These are phyloP conservation scores for Melieria picta DNA, from an alignment of 2,888 invertebrate genomes.

Conservation along the genomic window DNA sequence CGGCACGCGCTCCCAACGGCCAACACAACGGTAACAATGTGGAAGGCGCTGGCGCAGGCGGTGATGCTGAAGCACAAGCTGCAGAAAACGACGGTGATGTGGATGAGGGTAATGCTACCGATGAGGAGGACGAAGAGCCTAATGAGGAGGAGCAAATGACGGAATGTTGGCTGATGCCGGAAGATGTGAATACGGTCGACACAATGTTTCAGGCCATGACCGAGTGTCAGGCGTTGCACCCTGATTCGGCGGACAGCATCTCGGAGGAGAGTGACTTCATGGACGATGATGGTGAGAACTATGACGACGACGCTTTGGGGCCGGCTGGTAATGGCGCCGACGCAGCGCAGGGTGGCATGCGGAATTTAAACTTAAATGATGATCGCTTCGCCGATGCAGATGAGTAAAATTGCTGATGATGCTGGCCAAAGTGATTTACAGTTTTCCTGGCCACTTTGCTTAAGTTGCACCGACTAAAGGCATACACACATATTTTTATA, in stretches of 20 bases:
- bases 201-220: slow-evolving; percentile 79
- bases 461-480: neutral
- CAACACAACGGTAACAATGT: slow-evolving; percentile 46
- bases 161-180: slow-evolving; percentile 79
- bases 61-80: slow-evolving; percentile 21
- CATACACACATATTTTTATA: neutral
- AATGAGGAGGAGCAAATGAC: slow-evolving; percentile 69
- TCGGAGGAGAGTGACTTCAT: slow-evolving; percentile 64
- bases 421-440: neutral
- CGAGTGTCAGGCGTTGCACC: slow-evolving; percentile 82
- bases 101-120: slow-evolving; percentile 54
- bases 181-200: slow-evolving; percentile 72
- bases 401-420: slow-evolving; percentile 45
- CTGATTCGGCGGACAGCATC: slow-evolving; percentile 75
- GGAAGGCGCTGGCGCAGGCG: slow-evolving; percentile 42
- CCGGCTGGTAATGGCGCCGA: slow-evolving; percentile 34
- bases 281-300: slow-evolving; percentile 51
- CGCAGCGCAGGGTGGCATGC: slow-evolving; percentile 55
- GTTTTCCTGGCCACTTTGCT: neutral
- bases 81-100: slow-evolving; percentile 47
- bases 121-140: slow-evolving; percentile 56
- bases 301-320: slow-evolving; percentile 46
- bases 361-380: slow-evolving; percentile 62
- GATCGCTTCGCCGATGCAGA: slow-evolving; percentile 65
- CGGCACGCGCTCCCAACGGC: slow-evolving; percentile 42